Percentiles rank a stretch among this genome's conserved stretches.
These are phyloP conservation scores for Coelinius sp. DNA, from an alignment of 2,888 invertebrate genomes.

Conservation along the genomic window DNA sequence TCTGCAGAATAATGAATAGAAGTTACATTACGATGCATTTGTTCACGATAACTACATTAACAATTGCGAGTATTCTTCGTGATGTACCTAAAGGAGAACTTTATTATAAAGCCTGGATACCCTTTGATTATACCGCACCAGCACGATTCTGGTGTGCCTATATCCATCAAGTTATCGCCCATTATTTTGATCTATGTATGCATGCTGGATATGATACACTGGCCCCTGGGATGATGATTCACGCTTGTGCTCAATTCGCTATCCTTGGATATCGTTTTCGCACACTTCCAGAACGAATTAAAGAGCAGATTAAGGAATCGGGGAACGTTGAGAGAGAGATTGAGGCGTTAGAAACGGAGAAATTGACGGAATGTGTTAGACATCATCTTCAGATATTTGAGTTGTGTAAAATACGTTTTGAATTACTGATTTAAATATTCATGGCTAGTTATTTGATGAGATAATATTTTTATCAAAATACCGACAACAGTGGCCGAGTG, in stretches of 20 bases:
- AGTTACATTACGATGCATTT: neutral
- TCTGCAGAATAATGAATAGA: neutral
- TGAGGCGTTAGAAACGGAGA: neutral
- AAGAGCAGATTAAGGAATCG: neutral
- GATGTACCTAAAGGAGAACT: slow-evolving; percentile 39
- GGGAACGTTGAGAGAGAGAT: neutral
- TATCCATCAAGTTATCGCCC: slow-evolving; percentile 34
- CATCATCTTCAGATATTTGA: slow-evolving; percentile 33
- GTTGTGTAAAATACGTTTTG: slow-evolving; percentile 3
- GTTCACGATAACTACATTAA: slow-evolving; percentile 28
- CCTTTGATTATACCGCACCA: slow-evolving; percentile 42
- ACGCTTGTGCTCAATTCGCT: slow-evolving; percentile 47
- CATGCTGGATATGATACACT: slow-evolving; percentile 48
- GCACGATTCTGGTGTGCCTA: slow-evolving; percentile 43
- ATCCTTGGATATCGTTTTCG: slow-evolving; percentile 40
- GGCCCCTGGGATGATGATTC: slow-evolving; percentile 47
- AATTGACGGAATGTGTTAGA: slow-evolving; percentile 5
- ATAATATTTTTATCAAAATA: too few relatives aligned
- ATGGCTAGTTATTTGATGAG: too few relatives aligned
- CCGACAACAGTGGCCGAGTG: too few relatives aligned
- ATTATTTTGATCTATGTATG: slow-evolving; percentile 27
- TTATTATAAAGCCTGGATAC: slow-evolving; percentile 50
- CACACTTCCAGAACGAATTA: neutral
- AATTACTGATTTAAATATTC: too few relatives aligned
- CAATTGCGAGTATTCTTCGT: slow-evolving; percentile 33